Evolutionary conservation across 1,140 invertebrate genomes (phyloP), one percentile per base, ranked within the genome.

Genomic region (Trachymyrmex septentrionalis): DNA sequence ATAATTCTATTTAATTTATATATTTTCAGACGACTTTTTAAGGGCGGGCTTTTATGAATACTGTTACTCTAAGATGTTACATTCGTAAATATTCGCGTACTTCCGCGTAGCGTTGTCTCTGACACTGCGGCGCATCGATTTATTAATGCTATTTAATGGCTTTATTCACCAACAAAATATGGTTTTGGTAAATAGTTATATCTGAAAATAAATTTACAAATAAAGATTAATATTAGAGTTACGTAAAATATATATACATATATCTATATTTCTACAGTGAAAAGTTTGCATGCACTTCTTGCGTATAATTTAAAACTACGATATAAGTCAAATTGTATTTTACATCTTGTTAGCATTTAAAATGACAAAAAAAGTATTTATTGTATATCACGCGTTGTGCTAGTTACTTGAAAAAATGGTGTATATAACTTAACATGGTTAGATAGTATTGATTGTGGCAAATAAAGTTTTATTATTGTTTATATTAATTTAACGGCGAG

Each of bases 151-250:
- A 21, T 81, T 38, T 30, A 14, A 72, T 53, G 44, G 44, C 34
- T 72, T 84, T 61, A 21, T 72, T 71, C 77, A 72, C 10, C 53
- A 21, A 53, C 71, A 61, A 86, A 71, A 80, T 80, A 30, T 82
- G 85, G 77, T 55, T 69, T 86, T 81, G 66, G 77, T 82, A 81
- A 80, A 57, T 72, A 55, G 55, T 50, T 86, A 69, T 82, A 86
- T 14, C 2, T 55, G 19, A 61, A 24, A 85, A 66, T 85, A 77
- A 76, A 24, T 78, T 61, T 61, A 75, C 19, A 9, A 63, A 85
- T 77, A 78, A 85, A 77, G 14, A 57, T 55, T 69, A 48, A 84
- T 44, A 38, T 59, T 55, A 48, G 34, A 34, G 19, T 76, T 78
- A 78, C 12, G 38, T 44, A 10, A 38, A 38, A 38, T 38, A 57